phyloP scores from a whole-genome alignment of 2,888 invertebrate genomes.

The Clostera curtula region DNA sequence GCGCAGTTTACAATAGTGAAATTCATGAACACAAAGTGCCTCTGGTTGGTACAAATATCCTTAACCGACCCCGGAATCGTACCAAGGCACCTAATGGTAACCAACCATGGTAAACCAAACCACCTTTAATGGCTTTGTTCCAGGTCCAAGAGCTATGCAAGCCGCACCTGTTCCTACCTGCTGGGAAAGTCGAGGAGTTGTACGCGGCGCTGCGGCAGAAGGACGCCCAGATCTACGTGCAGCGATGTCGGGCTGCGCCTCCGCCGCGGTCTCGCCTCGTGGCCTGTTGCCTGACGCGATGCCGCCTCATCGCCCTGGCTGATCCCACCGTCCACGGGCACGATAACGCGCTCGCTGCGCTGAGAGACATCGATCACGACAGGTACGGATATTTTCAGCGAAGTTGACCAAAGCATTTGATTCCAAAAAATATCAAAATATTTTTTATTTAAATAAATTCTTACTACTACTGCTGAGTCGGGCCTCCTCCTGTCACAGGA shows the following conservation, averaged over 20 bases:
- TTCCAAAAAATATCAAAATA: too few relatives aligned
- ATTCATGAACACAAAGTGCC: too few relatives aligned
- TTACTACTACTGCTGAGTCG: too few relatives aligned
- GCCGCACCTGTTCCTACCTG: conserved; percentile 87
- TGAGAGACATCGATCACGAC: conserved; percentile 89
- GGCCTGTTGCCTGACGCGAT: conserved; percentile 87
- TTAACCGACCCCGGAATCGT: not conserved
- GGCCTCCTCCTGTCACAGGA: too few relatives aligned
- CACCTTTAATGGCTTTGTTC: not conserved
- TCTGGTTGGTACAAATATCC: too few relatives aligned
- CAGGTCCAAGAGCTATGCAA: conserved; percentile 82
- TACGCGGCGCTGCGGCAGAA: conserved; percentile 90
- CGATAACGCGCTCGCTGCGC: conserved; percentile 80
- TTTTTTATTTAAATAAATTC: too few relatives aligned
- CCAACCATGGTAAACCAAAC: too few relatives aligned
- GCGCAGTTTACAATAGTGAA: too few relatives aligned
- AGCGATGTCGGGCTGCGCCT: conserved; percentile 78
- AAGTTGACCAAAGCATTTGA: too few relatives aligned
- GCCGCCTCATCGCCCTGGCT: conserved; percentile 81
- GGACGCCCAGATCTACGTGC: conserved; percentile 97
- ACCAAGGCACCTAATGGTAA: not conserved
- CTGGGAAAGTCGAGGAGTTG: conserved; percentile 91
- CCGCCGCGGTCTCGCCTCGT: conserved; percentile 81
- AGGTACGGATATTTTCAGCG: too few relatives aligned
- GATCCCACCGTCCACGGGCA: conserved; percentile 91